Conservation (phyloP, 2,113 vertebrate species). For the Passer montanus region DNA sequence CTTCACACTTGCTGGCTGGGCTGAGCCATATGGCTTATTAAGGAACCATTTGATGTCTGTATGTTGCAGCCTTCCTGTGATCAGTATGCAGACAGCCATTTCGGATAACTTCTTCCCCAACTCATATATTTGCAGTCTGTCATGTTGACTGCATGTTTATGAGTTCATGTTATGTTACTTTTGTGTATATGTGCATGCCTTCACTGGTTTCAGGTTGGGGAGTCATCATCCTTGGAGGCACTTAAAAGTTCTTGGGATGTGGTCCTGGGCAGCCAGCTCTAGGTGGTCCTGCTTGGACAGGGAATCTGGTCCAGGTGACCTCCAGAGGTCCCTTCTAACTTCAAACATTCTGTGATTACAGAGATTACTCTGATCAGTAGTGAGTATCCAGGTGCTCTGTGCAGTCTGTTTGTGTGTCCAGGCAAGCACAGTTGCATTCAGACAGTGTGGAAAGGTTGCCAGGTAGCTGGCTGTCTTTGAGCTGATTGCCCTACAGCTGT, state of each 20-base stretch:
- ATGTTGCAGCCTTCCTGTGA: background rate
- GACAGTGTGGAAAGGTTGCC: background rate
- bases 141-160: background rate
- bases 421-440: background rate
- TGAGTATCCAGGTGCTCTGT: background rate
- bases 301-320: background rate
- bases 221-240: background rate
- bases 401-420: background rate
- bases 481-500: background rate
- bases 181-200: background rate
- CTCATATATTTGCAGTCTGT: background rate
- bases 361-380: background rate
- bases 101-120: rapidly evolving
- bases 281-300: background rate
- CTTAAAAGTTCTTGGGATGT: background rate
- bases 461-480: background rate
- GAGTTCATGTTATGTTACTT: background rate
- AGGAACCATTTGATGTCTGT: background rate
- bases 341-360: background rate
- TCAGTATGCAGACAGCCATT: background rate
- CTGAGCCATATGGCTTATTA: background rate
- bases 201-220: background rate
- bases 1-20: background rate
- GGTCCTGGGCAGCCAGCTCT: background rate
- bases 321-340: background rate